Evolutionary conservation across 2,888 invertebrate genomes (phyloP), one percentile per base, ranked within the genome.

Genomic region (Torymus tubicola): DNA sequence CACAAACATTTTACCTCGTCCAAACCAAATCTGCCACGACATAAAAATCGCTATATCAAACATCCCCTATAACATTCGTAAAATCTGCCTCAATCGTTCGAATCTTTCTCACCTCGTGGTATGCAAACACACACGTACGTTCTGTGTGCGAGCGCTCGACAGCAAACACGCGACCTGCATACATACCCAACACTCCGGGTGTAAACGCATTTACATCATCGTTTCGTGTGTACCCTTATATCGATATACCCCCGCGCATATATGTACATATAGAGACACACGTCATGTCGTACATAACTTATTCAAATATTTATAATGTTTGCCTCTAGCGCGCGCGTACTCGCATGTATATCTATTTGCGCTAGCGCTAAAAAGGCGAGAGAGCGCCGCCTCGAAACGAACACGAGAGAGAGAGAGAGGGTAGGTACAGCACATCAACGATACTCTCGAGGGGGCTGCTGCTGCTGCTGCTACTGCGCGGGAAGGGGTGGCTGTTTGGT

Each of bases 251-350:
- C 52, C 11, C 24, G 18, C 50, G 21, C n/a, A 57, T 60, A 53
- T 14, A n/a, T 18, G 63, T 55, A 53, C 14, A n/a, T 18, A 69
- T 55, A 61, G 21, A 64, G 61, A 53, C 53, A 57, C 74, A 24
- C 42, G 13, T 53, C 57, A 14, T 21, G 67, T 61, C 31, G 14
- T 68, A 74, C 69, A 58, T 57, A 64, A 31, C 13, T 64, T 53
- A 72, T 81, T 78, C 65, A 81, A 81, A 81, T 78, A 81, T 81
- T 81, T 78, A 81, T 75, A 78, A 77, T 77, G 80, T 71, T 75
- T 60, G 68, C 71, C 18, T 31, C 31, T 21, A 21, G 21, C 21
- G 21, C 21, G 21, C 21, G 21, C 21, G n/a, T n/a, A 31, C 21
- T 31, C 11, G 68, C 61, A 13, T 31, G 50, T n/a, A 16, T 53